Base-by-base conservation (phyloP, 2,888 invertebrate genomes). In the Tipula lateralis region DNA sequence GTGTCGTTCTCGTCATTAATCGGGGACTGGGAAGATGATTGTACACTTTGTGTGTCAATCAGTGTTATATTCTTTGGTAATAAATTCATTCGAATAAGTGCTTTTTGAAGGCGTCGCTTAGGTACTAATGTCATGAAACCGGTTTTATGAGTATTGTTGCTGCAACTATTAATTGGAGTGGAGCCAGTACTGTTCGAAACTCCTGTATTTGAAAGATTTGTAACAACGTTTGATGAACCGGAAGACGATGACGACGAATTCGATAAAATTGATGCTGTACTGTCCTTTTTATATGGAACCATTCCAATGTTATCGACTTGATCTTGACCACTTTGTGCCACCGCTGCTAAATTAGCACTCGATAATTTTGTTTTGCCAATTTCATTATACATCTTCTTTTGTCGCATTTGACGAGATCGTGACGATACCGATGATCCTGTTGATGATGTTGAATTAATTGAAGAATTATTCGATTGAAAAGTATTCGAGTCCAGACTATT, bases 101-200 rank as follows among this genome's bases (percentile, higher is more conserved):
- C 96, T 90, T 95, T 96, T 88, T 96, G 96, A 85, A 97, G 91
- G 87, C 96, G 92, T 87, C 95, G 93, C 88, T 96, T 96, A 84
- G 97, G 96, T 1, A 96, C 97, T 85, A 96, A 91, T 32, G 97
- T 97, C 96, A 97, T 97, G 88, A 97, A 97, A 85, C 95, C 95
- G 88, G 95, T 95, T 89, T 93, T 93, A 88, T 92, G 92, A 86
- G 91, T 91, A 66, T 66, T 66, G 24, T 9, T 24, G 24, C 24
- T 66, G 24, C 66, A 24, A 9, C 2, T 66, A 66, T 66, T n/a
- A n/a, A n/a, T 66, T 84, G 86, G 85, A 29, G 85, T 86, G 1
- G 87, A 86, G 4, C 86, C 86, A 1, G 85, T 66, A 9, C 24
- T 82, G n/a, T 30, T 32, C 2, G 82, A 30, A 32, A 32, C 30